Percentiles rank a stretch among this genome's conserved stretches.
These are phyloP conservation scores for Microctonus brassicae DNA, from an alignment of 2,888 invertebrate species.

Conservation along the genomic window DNA sequence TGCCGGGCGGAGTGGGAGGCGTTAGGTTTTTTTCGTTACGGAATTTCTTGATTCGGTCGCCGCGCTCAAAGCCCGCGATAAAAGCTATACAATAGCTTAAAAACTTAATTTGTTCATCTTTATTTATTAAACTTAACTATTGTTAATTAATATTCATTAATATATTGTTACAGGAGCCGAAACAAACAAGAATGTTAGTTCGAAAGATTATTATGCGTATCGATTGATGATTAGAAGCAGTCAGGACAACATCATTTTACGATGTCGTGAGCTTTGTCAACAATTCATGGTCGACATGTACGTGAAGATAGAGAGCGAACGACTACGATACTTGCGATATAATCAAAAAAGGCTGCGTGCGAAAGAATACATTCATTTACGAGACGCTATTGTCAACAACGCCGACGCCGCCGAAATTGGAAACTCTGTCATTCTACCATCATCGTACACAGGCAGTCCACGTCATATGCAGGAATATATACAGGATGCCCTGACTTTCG, in stretches of 20 bases:
- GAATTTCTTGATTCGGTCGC: conserved; percentile 18
- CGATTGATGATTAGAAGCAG: conserved; percentile 33
- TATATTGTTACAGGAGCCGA: not conserved
- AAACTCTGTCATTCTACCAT: too few species aligned
- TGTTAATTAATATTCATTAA: not conserved
- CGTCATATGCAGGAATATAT: too few species aligned
- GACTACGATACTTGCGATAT: conserved; percentile 54
- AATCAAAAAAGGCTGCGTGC: conserved; percentile 57
- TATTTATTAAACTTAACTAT: not conserved
- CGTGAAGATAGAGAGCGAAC: conserved; percentile 62
- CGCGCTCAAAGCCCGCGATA: too few species aligned
- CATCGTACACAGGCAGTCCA: too few species aligned
- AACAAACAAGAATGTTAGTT: not conserved
- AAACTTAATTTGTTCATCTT: too few species aligned
- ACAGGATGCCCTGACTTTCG: too few species aligned
- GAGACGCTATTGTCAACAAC: too few species aligned
- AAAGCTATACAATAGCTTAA: not conserved
- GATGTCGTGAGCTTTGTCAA: conserved; percentile 52
- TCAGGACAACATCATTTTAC: conserved; percentile 51
- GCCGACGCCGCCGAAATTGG: too few species aligned
- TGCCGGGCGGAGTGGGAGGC: too few species aligned
- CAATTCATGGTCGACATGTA: conserved; percentile 63
- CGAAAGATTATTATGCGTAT: conserved; percentile 46
- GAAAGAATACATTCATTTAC: conserved; percentile 58
- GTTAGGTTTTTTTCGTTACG: too few species aligned